These are phyloP conservation scores for Fregetta grallaria DNA, from an alignment of 2,113 vertebrate species.

Conservation along the genomic window DNA sequence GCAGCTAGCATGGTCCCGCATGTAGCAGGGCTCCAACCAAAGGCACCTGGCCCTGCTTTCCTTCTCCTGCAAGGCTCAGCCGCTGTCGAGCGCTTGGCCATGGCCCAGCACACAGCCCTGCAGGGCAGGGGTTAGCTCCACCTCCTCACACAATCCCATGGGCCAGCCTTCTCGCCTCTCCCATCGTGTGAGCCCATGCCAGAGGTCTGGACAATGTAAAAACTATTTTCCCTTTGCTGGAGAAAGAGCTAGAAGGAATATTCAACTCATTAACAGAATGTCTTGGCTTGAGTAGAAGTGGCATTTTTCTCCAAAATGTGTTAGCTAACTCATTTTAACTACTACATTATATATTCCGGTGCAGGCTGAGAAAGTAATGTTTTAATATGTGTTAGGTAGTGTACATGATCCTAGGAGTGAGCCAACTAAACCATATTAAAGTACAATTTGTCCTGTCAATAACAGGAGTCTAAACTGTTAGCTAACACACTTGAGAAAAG, in stretches of 20 bases:
- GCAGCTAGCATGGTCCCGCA: not conserved
- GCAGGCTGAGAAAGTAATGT: constrained; percentile 9
- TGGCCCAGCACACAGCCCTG: not conserved
- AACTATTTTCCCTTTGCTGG: not conserved
- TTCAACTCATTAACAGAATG: constrained; percentile 44
- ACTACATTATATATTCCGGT: not conserved
- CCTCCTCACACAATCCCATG: not conserved
- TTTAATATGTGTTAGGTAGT: constrained; percentile 37
- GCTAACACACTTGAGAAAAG: not conserved
- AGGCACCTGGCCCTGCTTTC: not conserved
- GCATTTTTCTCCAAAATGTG: constrained; percentile 49
- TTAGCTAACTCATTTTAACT: constrained; percentile 40
- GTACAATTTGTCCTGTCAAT: constrained; percentile 20
- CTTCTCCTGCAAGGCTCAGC: not conserved
- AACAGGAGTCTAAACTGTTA: constrained; percentile 15
- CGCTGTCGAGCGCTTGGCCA: fast-evolving
- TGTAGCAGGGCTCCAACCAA: not conserved
- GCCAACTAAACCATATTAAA: constrained; percentile 41
- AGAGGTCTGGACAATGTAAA: not conserved
- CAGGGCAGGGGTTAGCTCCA: not conserved
- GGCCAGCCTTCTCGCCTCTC: not conserved
- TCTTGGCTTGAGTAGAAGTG: constrained; percentile 33
- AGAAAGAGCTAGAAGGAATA: constrained; percentile 29
- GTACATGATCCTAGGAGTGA: not conserved
- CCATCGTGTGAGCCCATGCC: not conserved